Evolutionary conservation across 2,797 vertebrate species (phyloP), one percentile per base, ranked within the genome.

Genomic region (Typhlichthys eigenmanni): DNA sequence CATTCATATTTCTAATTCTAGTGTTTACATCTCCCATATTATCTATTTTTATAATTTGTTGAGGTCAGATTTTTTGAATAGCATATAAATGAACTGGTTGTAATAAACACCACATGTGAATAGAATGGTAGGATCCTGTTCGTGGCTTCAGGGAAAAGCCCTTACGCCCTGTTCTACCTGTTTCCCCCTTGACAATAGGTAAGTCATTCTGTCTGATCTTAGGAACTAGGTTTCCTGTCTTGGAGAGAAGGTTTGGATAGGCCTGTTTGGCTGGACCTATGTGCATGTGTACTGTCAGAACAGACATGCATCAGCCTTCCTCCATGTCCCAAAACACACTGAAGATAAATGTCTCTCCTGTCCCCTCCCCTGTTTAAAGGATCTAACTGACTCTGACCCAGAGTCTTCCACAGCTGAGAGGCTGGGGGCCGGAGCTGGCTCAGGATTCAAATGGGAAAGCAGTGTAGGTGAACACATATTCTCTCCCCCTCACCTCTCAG

Each of bases 381-480:
- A 96, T 81, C 92, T 96, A 88, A 95, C 95, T 83, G 93, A 97
- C 89, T 97, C 97, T 70, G 97, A 96, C 90, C 97, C 96, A 13
- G 97, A 98, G 87, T 95, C 96, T 13, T 98, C 96, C 84, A 95
- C 95, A 75, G 90, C 96, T 87, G 96, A 97, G 91, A 95, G 95
- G 75, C 92, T 96, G 89, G 95, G 95, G 90, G 91, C 94, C 60
- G 95, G 94, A 92, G 93, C 96, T 46, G 94, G 94, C 83, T 93
- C 95, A 68, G 93, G 93, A 67, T 98, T 98, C 94, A 97, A 97
- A 87, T 98, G 97, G 97, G 95, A 96, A 69, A 95, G 94, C 17
- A 95, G 95, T 29, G 95, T 95, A 83, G 95, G 94, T 50, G 87
- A 90, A 87, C 75, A 64, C 71, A 69, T 51, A 48, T n/a, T 71